A percentile compares a stretch with the other conserved stretches of the same genome.
Conservation (phyloP, 2,888 invertebrate species). For the Melipona beecheii region DNA sequence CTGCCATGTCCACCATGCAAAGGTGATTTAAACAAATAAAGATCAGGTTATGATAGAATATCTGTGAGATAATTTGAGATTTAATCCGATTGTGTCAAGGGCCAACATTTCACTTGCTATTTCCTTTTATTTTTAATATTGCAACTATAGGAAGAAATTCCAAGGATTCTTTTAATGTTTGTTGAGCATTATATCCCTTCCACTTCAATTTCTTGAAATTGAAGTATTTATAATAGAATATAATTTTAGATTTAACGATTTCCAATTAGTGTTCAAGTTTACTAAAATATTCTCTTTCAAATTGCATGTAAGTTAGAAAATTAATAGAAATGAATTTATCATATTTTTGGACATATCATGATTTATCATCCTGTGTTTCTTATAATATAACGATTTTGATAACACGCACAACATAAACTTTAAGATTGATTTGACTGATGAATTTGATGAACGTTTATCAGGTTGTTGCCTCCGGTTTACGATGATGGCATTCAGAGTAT, state of each 20-base stretch:
- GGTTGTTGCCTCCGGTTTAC: constrained; percentile 92
- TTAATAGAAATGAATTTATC: neutral
- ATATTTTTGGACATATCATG: neutral
- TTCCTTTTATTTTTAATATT: too few species aligned
- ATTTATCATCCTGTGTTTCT: neutral
- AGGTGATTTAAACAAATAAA: constrained; percentile 72
- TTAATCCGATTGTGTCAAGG: too few species aligned
- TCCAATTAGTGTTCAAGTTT: neutral
- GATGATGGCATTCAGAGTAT: constrained; percentile 89
- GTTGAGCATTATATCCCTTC: too few species aligned
- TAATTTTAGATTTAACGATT: neutral
- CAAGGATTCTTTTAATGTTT: too few species aligned
- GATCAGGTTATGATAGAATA: neutral
- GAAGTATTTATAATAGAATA: too few species aligned
- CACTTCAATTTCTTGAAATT: too few species aligned
- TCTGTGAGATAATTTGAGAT: too few species aligned
- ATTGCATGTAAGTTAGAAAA: neutral
- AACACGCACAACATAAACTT: neutral
- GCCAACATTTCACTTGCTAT: too few species aligned
- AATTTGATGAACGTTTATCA: constrained; percentile 40
- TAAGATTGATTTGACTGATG: neutral
- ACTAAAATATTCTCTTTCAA: neutral
- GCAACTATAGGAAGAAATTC: too few species aligned
- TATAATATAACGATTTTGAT: neutral
- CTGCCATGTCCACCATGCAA: constrained; percentile 92